Conservation (phyloP, 2,797 vertebrate species). For the Enteromius fasciolatus region DNA sequence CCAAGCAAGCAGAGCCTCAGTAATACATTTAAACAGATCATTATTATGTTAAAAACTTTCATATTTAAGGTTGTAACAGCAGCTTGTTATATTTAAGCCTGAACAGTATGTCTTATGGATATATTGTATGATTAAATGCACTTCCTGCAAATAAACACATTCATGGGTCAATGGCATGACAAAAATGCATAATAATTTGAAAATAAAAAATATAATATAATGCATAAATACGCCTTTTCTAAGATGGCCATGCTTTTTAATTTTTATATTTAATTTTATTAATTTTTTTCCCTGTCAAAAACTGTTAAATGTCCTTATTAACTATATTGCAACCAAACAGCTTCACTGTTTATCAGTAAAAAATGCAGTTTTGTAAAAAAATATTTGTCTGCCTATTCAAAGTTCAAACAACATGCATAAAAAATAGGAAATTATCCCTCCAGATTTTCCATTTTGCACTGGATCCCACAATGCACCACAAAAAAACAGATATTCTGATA, state of each 20-base stretch:
- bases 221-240: neutral
- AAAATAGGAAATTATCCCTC: neutral
- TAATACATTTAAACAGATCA: constrained; percentile 44
- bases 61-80: constrained; percentile 16
- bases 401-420: neutral
- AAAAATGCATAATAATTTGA: neutral
- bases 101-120: neutral
- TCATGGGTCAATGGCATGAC: neutral
- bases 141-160: neutral
- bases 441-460: neutral
- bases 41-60: constrained; percentile 28
- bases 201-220: neutral
- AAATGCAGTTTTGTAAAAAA: too few relatives aligned
- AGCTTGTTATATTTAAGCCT: neutral
- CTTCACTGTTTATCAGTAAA: neutral
- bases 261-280: too few relatives aligned
- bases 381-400: neutral
- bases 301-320: neutral
- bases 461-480: too few relatives aligned
- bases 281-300: too few relatives aligned
- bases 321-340: neutral
- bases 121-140: neutral
- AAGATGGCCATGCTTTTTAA: neutral
- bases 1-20: constrained; percentile 35
- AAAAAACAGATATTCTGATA: too few relatives aligned